phyloP scores from a whole-genome alignment of 1,140 invertebrate genomes.

The Macrotrachela quadricornifera region DNA sequence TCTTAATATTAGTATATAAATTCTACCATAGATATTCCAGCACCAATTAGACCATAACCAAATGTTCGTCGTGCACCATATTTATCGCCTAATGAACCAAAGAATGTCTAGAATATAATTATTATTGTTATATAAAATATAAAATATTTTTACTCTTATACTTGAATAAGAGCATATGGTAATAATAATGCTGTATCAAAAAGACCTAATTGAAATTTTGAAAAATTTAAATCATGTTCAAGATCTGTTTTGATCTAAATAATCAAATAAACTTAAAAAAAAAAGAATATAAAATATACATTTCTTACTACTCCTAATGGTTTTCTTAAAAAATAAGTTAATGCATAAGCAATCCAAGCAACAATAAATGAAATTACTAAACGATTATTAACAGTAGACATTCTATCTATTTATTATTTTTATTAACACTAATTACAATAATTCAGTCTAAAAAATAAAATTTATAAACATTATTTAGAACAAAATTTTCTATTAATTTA shows the following conservation, averaged over 20 bases:
- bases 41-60: constrained; percentile 26
- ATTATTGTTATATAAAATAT: not conserved
- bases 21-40: constrained; percentile 30
- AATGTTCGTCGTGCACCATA: constrained; percentile 32
- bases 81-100: constrained; percentile 31
- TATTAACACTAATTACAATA: too few relatives aligned
- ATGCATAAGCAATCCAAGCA: constrained; percentile 32
- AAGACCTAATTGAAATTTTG: constrained; percentile 26
- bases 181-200: constrained; percentile 34
- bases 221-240: constrained; percentile 20
- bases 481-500: too few relatives aligned
- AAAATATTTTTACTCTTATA: constrained; percentile 3
- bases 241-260: constrained; percentile 28
- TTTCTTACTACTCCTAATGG: constrained; percentile 30
- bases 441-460: too few relatives aligned
- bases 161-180: constrained; percentile 34
- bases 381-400: constrained; percentile 4
- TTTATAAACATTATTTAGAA: too few relatives aligned
- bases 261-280: constrained; percentile 4
- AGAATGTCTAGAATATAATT: constrained; percentile 19
- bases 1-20: not conserved
- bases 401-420: constrained; percentile 9
- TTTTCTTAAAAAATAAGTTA: constrained; percentile 32
- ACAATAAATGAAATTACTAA: constrained; percentile 24
- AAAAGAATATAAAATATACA: constrained; percentile 1